phyloP scores from a whole-genome alignment of 2,797 vertebrate genomes.

The Poecilia velifera region DNA sequence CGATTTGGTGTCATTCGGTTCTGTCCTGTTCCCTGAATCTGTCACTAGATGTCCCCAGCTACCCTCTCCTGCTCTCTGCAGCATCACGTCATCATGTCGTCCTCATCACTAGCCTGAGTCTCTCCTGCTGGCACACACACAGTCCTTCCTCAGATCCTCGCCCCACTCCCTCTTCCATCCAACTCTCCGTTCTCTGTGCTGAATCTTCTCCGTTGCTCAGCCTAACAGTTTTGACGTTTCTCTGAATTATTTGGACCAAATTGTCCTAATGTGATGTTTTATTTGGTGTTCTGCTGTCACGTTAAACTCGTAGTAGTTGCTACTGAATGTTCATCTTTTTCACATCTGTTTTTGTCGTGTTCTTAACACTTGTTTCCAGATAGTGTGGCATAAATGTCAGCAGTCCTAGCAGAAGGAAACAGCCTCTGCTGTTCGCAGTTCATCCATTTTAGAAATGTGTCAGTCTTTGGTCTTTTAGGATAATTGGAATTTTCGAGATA shows the following conservation, averaged over 20 bases:
- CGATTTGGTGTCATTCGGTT: neutral
- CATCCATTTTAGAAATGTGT: neutral
- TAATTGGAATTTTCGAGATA: neutral
- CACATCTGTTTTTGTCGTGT: neutral
- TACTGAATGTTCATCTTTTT: neutral
- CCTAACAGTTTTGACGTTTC: neutral
- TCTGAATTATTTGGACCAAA: neutral
- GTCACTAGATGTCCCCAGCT: conserved; percentile 7
- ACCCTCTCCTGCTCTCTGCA: conserved; percentile 1
- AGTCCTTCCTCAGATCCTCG: neutral
- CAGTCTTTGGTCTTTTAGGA: neutral
- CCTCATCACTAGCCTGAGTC: neutral
- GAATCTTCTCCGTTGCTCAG: neutral
- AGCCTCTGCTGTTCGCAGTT: neutral
- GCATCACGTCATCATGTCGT: neutral
- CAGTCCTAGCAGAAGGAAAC: neutral
- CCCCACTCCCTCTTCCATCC: neutral
- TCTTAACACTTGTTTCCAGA: neutral
- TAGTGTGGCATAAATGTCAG: neutral
- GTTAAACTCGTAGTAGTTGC: neutral
- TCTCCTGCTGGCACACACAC: neutral
- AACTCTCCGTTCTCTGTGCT: neutral
- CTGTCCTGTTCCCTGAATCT: neutral
- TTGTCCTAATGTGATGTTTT: neutral
- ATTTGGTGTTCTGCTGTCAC: neutral